Conservation (phyloP, 92 coral and sea anemone species). For the Plumapathes pennacea region DNA sequence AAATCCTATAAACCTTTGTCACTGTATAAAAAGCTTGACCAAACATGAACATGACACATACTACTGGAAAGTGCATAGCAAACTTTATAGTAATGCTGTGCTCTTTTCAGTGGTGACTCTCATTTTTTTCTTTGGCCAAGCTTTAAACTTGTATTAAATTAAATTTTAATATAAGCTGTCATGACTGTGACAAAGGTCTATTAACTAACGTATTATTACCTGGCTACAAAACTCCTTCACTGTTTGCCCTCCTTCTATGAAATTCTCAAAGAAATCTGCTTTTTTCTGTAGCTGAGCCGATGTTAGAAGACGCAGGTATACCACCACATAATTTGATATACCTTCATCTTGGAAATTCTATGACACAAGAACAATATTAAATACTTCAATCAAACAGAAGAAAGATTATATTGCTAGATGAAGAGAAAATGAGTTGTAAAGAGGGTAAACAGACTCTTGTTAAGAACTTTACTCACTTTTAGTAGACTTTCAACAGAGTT, state of each 20-base stretch:
- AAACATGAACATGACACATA: too few relatives aligned
- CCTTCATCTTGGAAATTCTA: constrained; percentile 97
- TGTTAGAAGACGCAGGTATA: constrained; percentile 86
- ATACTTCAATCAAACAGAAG: neutral
- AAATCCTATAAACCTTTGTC: too few relatives aligned
- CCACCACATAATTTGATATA: constrained; percentile 88
- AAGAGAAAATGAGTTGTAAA: neutral
- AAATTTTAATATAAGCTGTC: too few relatives aligned
- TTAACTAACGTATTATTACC: too few relatives aligned
- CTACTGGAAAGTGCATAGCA: too few relatives aligned
- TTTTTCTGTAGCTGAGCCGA: constrained; percentile 97
- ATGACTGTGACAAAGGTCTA: too few relatives aligned
- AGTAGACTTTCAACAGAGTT: constrained; percentile 65
- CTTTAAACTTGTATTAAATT: too few relatives aligned
- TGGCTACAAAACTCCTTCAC: constrained; percentile 96
- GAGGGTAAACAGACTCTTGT: neutral
- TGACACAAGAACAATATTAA: neutral
- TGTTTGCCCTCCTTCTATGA: constrained; percentile 91
- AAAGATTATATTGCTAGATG: neutral
- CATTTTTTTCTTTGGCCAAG: too few relatives aligned
- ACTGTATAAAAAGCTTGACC: too few relatives aligned
- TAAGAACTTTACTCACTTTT: constrained; percentile 41
- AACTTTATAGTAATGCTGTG: too few relatives aligned
- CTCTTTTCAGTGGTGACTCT: too few relatives aligned
- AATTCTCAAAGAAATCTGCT: constrained; percentile 93